Conservation (phyloP, 2,888 invertebrate species). For the Acrobasis consociella region DNA sequence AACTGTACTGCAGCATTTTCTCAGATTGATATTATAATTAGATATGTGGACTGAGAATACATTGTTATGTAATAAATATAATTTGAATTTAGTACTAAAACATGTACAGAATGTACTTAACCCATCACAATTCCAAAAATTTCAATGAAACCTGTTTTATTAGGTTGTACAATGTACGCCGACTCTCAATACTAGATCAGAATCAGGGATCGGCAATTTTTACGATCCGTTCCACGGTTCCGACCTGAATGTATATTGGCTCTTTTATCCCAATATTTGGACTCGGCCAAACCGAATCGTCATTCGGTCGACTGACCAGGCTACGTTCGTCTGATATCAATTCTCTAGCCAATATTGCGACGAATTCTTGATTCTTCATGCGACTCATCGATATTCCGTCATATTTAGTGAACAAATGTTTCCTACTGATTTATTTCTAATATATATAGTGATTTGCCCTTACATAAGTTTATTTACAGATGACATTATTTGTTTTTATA, state of each 20-base stretch:
- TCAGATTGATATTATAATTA: too few species aligned
- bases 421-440: not conserved
- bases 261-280: conserved; percentile 5
- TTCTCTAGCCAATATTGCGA: conserved; percentile 4
- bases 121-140: too few species aligned
- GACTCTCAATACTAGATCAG: not conserved
- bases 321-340: conserved; percentile 7
- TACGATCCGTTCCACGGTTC: not conserved
- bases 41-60: too few species aligned
- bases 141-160: too few species aligned
- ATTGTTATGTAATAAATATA: too few species aligned
- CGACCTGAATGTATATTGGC: conserved; percentile 10
- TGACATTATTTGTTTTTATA: too few species aligned
- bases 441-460: not conserved
- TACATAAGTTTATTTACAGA: too few species aligned
- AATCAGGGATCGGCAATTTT: conserved; percentile 3
- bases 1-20: too few species aligned
- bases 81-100: too few species aligned
- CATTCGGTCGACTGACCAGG: not conserved
- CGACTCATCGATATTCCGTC: not conserved
- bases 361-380: not conserved
- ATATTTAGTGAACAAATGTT: not conserved
- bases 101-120: too few species aligned
- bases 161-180: too few species aligned
- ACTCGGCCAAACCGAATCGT: not conserved